phyloP scores from a whole-genome alignment of 2,888 invertebrate genomes.

The Tethea ocularis region DNA sequence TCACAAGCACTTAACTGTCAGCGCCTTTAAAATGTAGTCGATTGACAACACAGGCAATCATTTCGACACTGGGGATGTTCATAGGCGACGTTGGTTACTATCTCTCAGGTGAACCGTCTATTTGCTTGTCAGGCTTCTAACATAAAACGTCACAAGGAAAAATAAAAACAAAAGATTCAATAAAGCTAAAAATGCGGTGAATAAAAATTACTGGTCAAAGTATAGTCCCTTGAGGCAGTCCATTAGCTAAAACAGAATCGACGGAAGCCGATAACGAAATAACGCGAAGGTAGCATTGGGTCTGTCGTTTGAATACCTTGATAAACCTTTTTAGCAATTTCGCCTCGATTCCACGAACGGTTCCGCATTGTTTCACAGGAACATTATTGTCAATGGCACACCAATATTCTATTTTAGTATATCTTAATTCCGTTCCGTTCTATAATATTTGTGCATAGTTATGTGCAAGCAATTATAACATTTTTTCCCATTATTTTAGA shows the following conservation, averaged over 20 bases:
- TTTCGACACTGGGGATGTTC: background rate
- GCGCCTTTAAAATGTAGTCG: no score
- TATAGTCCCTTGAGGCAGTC: constrained; percentile 36
- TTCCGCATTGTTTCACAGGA: constrained; percentile 34
- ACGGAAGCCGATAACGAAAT: constrained; percentile 36
- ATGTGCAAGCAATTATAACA: no score
- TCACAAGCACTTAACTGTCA: no score
- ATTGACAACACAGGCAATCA: background rate
- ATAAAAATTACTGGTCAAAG: constrained; percentile 40
- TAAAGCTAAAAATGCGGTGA: constrained; percentile 28
- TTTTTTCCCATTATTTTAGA: background rate
- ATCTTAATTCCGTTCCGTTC: background rate
- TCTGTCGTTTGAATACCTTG: constrained; percentile 34
- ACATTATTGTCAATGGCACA: constrained; percentile 36
- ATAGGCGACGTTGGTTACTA: background rate
- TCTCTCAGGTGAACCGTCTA: background rate
- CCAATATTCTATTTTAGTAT: background rate
- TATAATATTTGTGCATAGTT: no score
- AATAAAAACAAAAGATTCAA: background rate
- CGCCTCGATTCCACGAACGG: constrained; percentile 23
- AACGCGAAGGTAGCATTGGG: constrained; percentile 35
- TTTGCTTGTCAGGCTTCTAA: no score
- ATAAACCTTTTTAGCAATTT: constrained; percentile 36
- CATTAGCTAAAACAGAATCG: constrained; percentile 30
- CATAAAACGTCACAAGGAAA: no score